Base-by-base conservation (phyloP, 2,888 invertebrate species). In the Capitulum mitella region DNA sequence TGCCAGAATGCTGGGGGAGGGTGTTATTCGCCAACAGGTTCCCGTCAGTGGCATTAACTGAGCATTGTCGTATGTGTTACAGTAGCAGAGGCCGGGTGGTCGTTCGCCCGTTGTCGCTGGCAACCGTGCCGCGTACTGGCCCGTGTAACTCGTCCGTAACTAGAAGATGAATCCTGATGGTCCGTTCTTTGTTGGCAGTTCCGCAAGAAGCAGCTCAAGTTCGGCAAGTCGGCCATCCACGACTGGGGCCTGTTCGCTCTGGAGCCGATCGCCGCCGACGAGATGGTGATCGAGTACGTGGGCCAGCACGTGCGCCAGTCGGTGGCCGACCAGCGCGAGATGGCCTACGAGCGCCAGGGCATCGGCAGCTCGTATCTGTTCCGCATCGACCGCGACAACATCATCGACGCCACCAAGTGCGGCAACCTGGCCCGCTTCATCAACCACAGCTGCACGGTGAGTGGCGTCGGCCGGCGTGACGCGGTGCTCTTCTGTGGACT, bases 251-350 rank as follows among this genome's bases (percentile, higher is more conserved):
- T 99, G 81, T 99, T 98, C 86, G 98, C 99, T 5, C 91, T 95
- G 92, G 98, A 98, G 87, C 94, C 96, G n/a, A 99, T 99, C 83
- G 97, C 96, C 1, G 96, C 97, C 0, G 98, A 99, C 86, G 98
- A 99, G 88, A 98, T 99, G 98, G 98, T 98, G 82, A 98, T 99
- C 82, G 99, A 99, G 87, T 99, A 99, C 87, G 98, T 99, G 78
- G 99, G 99, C 0, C 97, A 98, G 83, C 94, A 94, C 91, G 91
- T 98, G 81, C 90, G 98, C 78, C 94, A 95, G 10, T 90, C 93
- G 79, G 92, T 99, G 79, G 98, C 99, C 54, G 99, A 99, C 88
- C 89, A 94, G 81, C 89, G 99, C 29, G 99, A 99, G 87, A 91
- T 93, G 82, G 93, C 95, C 84, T 99, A 99, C 87, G 98, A 98